Evolutionary conservation across 2,113 vertebrate genomes (phyloP), one percentile per base, ranked within the genome.

Genomic region (Sciurus niger): DNA sequence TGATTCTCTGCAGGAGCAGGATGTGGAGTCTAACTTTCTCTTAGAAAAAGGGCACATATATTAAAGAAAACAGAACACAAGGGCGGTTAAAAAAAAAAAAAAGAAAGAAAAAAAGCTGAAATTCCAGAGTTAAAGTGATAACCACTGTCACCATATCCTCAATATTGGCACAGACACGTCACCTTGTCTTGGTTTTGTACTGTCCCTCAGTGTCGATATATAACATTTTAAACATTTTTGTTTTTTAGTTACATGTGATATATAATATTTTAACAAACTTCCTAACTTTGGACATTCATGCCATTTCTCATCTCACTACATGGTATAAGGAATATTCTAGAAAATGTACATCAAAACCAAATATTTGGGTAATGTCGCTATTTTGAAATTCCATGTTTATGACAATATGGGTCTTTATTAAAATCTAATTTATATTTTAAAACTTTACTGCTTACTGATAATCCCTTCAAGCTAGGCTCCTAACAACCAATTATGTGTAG

Each of bases 321-420:
- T 8, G 32, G 16, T 77, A 10, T 34, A 32, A 24, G 2, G 32
- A 94, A 84, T 13, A 76, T 20, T 89, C 77, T 40, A 63, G 65
- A 87, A 84, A 87, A 78, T 0, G 80, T 60, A 65, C 17, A 9
- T 1, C 17, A 18, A 84, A 53, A 70, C 43, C 37, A 63, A 37
- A 24, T 53, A 94, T 9, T 92, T 18, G 74, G 67, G 8, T 25
- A 34, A 65, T 18, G 20, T 14, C 20, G 25, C 55, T 84, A 40
- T 60, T 72, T n/a, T 85, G 46, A 84, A 93, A 74, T 58, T 48
- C 94, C 60, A 17, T n/a, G 34, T 72, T 34, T 43, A 67, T 28
- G 40, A 80, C 68, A 72, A 79, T 8, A 37, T 12, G 43, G 18
- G 60, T 48, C 60, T 86, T 46, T 25, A 74, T 60, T 40, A 51